A percentile compares a stretch with the other conserved stretches of the same genome.
phyloP scores from a whole-genome alignment of 1,140 invertebrate genomes.

The Mactra quadrangularis region DNA sequence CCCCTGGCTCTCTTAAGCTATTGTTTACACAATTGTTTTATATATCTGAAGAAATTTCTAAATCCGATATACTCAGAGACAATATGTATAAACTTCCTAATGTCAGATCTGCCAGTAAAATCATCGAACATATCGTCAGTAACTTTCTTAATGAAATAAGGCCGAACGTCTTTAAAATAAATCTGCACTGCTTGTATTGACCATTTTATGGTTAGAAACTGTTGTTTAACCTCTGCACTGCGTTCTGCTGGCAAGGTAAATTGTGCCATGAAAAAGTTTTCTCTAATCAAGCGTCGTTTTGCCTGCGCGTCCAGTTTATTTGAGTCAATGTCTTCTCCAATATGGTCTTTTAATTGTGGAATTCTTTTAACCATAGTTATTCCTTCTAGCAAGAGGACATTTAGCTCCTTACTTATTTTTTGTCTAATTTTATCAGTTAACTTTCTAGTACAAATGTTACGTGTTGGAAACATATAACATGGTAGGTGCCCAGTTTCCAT shows the following conservation, averaged over 20 bases:
- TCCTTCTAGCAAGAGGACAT: neutral
- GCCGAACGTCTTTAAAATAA: too few relatives aligned
- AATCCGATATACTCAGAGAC: too few relatives aligned
- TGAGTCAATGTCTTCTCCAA: neutral
- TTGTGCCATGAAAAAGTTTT: neutral
- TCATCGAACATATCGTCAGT: too few relatives aligned
- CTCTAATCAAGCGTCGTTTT: neutral
- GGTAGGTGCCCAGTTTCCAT: neutral
- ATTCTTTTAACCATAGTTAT: neutral
- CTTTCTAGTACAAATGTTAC: constrained; percentile 6
- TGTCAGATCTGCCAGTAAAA: too few relatives aligned
- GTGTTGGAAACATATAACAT: constrained; percentile 32
- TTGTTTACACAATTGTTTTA: too few relatives aligned
- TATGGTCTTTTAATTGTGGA: neutral
- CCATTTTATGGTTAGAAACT: neutral
- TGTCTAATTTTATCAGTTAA: neutral
- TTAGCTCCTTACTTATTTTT: neutral
- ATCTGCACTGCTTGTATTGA: too few relatives aligned
- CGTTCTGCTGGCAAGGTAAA: neutral
- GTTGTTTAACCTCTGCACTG: neutral
- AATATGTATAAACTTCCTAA: too few relatives aligned
- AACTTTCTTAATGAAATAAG: too few relatives aligned
- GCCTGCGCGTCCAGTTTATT: neutral
- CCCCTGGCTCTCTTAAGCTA: too few relatives aligned
- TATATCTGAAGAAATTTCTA: too few relatives aligned